Conservation (phyloP, 1,140 invertebrate species). For the Heterodera schachtii region DNA sequence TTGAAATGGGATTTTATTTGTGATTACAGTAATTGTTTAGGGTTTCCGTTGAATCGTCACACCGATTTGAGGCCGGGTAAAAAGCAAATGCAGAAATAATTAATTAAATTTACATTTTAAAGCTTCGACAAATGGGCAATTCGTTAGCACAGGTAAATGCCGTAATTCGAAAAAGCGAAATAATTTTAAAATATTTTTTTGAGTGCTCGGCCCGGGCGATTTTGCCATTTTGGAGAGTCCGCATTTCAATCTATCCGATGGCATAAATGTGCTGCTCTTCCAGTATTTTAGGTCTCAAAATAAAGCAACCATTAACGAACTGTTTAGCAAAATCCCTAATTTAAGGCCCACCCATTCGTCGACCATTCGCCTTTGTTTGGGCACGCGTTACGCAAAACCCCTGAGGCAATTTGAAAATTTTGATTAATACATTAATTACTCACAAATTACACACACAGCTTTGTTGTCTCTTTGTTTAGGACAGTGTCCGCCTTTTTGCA, state of each 20-base stretch:
- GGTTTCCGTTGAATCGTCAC: conserved; percentile 50
- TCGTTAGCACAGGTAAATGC: conserved; percentile 50
- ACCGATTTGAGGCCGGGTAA: conserved; percentile 50
- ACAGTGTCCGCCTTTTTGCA: conserved; percentile 60
- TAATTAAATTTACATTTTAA: conserved; percentile 27
- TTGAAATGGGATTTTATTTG: neutral
- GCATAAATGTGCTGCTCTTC: conserved; percentile 61
- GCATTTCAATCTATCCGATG: conserved; percentile 56
- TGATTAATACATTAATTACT: too few species aligned
- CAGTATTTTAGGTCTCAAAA: conserved; percentile 57
- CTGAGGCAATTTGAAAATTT: conserved; percentile 18
- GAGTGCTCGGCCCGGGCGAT: conserved; percentile 58
- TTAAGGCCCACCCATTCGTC: conserved; percentile 59
- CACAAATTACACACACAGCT: too few species aligned
- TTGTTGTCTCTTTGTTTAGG: conserved; percentile 12
- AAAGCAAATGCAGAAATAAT: conserved; percentile 8
- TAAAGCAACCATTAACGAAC: too few species aligned
- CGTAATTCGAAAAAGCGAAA: neutral
- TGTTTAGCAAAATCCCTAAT: neutral
- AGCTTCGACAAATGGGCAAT: conserved; percentile 60
- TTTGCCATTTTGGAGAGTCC: conserved; percentile 65
- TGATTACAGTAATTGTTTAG: neutral
- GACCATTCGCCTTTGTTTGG: conserved; percentile 62
- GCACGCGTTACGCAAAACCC: conserved; percentile 56
- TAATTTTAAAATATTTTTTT: neutral